Percentiles rank a stretch among this genome's conserved stretches.
phyloP scores from a whole-genome alignment of 2,888 invertebrate species.

The Amblyjoppa fuscipennis region DNA sequence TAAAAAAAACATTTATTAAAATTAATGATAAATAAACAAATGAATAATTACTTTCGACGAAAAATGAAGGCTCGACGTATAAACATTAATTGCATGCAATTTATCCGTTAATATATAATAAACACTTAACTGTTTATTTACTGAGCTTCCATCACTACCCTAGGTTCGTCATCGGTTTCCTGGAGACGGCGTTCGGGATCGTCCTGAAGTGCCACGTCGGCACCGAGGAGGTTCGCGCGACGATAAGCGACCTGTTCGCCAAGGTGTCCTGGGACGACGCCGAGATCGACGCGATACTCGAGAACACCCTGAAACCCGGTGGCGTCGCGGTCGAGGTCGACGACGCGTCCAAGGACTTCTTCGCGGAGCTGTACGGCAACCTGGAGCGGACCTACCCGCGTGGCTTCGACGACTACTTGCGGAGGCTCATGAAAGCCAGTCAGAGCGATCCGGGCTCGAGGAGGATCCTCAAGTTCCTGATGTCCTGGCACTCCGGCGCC shows the following conservation, averaged over 20 bases:
- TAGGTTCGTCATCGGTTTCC: conserved; percentile 87
- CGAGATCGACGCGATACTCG: conserved; percentile 82
- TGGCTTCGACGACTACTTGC: conserved; percentile 90
- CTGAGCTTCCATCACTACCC: conserved; percentile 69
- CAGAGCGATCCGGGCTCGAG: conserved; percentile 72
- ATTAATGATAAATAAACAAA: too few relatives aligned
- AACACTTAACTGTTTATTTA: too few relatives aligned
- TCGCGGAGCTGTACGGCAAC: conserved; percentile 75
- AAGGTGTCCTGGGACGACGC: conserved; percentile 87
- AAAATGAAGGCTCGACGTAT: too few relatives aligned
- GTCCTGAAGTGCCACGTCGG: conserved; percentile 85
- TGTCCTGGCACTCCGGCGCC: conserved; percentile 79
- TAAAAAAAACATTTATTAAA: too few relatives aligned
- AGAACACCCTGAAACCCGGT: conserved; percentile 70
- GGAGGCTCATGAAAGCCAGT: conserved; percentile 85
- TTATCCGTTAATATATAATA: too few relatives aligned
- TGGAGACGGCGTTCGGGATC: conserved; percentile 86
- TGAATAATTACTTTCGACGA: too few relatives aligned
- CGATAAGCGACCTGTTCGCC: conserved; percentile 88
- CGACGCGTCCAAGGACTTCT: conserved; percentile 70
- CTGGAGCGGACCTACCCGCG: conserved; percentile 91
- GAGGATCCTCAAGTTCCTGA: conserved; percentile 77
- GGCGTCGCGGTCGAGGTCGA: conserved; percentile 27
- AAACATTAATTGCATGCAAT: too few relatives aligned
- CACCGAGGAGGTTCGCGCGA: conserved; percentile 85